Conservation (phyloP, 2,797 vertebrate species). For the Alauda arvensis region DNA sequence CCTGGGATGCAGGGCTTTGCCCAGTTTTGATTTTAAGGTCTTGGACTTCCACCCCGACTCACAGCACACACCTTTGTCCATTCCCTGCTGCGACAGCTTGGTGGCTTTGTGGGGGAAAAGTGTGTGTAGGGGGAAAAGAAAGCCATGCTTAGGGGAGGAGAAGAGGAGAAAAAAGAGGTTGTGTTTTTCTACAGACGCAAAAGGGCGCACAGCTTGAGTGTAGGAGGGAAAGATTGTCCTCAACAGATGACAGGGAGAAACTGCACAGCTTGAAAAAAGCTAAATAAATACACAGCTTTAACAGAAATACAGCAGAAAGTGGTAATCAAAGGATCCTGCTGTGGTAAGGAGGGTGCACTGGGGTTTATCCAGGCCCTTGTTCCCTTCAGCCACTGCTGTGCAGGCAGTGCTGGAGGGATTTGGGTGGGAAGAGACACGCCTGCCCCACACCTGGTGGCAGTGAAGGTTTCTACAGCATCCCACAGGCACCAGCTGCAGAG, state of each 20-base stretch:
- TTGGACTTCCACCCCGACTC: background rate
- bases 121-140: background rate
- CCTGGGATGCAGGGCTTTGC: background rate
- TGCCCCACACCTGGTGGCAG: too few species aligned
- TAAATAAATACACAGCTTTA: background rate
- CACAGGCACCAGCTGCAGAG: background rate
- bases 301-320: background rate
- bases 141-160: background rate
- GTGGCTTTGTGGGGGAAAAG: background rate
- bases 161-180: background rate
- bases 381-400: background rate
- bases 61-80: accelerated
- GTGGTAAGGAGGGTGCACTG: background rate
- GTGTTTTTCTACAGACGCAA: background rate
- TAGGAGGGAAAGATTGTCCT: slow-evolving; percentile 5
- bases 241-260: background rate
- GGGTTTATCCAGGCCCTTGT: background rate
- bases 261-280: background rate
- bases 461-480: background rate
- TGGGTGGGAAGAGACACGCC: background rate
- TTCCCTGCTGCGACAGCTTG: background rate
- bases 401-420: background rate
- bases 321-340: background rate
- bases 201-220: slow-evolving; percentile 3
- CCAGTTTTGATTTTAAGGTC: background rate